Evolutionary conservation across 2,888 invertebrate species (phyloP).

Genomic region (Aspidapion aeneum): DNA sequence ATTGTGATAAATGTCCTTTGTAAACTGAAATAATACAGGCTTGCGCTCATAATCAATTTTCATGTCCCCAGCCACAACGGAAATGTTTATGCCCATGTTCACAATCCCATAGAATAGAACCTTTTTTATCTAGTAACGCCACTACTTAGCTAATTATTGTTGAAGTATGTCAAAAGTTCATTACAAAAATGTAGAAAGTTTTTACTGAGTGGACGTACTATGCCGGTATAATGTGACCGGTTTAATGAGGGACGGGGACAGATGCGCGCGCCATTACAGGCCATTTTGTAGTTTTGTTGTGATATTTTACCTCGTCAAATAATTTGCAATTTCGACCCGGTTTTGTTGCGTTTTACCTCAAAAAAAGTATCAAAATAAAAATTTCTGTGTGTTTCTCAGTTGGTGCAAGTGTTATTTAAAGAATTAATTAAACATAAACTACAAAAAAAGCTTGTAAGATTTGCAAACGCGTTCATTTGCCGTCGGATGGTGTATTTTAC

Average conservation of each 20-base stretch:
- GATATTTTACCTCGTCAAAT: conserved; percentile 39
- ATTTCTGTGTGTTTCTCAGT: background rate
- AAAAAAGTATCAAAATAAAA: background rate
- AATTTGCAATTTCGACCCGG: background rate
- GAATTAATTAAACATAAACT: background rate
- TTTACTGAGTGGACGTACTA: too few relatives aligned
- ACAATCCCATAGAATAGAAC: too few relatives aligned
- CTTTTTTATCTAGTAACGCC: too few relatives aligned
- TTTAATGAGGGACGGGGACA: conserved; percentile 11
- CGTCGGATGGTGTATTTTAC: conserved; percentile 37
- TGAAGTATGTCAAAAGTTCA: too few relatives aligned
- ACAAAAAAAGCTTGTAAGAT: background rate
- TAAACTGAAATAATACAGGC: too few relatives aligned
- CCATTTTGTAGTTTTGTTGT: conserved; percentile 52
- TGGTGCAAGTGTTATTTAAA: background rate
- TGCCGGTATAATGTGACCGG: too few relatives aligned
- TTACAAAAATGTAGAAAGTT: too few relatives aligned
- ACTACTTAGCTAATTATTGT: too few relatives aligned
- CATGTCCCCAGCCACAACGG: too few relatives aligned
- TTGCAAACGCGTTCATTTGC: conserved; percentile 25
- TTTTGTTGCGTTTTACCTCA: background rate
- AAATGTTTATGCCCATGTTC: too few relatives aligned
- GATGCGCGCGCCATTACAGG: conserved; percentile 43
- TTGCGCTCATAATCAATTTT: too few relatives aligned
- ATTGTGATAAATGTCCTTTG: too few relatives aligned